A percentile compares a stretch with the other conserved stretches of the same genome.
These are phyloP conservation scores for Trogon melanurus DNA, from an alignment of 2,113 vertebrate species.

Conservation along the genomic window DNA sequence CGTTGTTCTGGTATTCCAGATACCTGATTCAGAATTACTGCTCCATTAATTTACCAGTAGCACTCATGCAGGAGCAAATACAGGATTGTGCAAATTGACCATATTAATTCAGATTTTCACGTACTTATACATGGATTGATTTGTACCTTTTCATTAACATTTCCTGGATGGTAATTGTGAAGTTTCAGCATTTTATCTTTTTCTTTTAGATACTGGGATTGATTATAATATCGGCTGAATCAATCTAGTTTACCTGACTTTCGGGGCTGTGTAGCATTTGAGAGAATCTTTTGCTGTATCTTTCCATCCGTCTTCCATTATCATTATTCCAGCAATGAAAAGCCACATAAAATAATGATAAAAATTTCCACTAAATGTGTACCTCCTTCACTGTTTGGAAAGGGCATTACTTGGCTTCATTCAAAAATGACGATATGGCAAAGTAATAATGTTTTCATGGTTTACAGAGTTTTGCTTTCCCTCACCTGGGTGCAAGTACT, in stretches of 20 bases:
- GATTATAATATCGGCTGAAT: neutral
- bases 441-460: neutral
- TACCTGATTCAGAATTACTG: neutral
- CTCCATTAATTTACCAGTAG: neutral
- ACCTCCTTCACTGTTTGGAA: neutral
- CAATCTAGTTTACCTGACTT: neutral
- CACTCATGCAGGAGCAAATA: neutral
- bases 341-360: neutral
- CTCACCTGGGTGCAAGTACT: neutral
- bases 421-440: neutral
- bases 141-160: neutral
- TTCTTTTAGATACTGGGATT: neutral
- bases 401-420: neutral
- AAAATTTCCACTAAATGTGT: neutral
- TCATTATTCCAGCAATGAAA: neutral
- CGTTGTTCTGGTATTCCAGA: neutral
- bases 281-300: neutral
- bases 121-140: neutral
- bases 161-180: neutral
- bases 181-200: neutral
- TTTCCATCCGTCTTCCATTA: neutral
- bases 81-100: neutral
- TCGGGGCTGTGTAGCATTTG: neutral
- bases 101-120: neutral
- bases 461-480: neutral